Evolutionary conservation across 2,888 invertebrate genomes (phyloP).

Genomic region (Isotomurus palustris): DNA sequence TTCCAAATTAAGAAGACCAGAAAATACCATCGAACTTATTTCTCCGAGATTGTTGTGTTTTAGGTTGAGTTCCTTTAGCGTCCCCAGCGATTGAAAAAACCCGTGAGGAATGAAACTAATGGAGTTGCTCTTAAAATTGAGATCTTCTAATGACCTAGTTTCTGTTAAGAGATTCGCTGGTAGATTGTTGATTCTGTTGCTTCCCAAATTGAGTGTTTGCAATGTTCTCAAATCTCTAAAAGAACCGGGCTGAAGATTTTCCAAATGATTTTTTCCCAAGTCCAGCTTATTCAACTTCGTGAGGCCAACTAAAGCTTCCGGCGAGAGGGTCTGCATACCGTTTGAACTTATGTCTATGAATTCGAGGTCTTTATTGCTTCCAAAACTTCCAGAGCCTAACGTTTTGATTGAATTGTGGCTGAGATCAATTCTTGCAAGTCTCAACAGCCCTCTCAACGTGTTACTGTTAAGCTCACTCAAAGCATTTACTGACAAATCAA

Average conservation of each 20-base stretch:
- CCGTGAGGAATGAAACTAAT: constrained; percentile 38
- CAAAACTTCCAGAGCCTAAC: constrained; percentile 39
- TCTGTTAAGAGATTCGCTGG: constrained; percentile 38
- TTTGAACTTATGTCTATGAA: constrained; percentile 70
- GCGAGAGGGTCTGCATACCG: constrained; percentile 64
- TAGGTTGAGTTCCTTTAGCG: constrained; percentile 41
- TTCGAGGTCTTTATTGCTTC: constrained; percentile 38
- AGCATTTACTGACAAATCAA: constrained; percentile 73
- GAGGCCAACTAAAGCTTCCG: constrained; percentile 67
- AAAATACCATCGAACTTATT: constrained; percentile 32
- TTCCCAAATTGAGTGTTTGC: constrained; percentile 72
- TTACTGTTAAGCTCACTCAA: constrained; percentile 58
- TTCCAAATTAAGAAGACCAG: constrained; percentile 38
- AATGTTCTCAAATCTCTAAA: constrained; percentile 69
- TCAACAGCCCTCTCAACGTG: constrained; percentile 44
- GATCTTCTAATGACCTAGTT: constrained; percentile 36
- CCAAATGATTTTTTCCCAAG: constrained; percentile 69
- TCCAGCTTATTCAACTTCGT: constrained; percentile 69
- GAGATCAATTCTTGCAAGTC: constrained; percentile 45
- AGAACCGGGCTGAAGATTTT: constrained; percentile 67
- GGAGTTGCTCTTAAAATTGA: constrained; percentile 46
- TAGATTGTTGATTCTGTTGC: constrained; percentile 45
- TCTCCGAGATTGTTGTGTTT: constrained; percentile 40
- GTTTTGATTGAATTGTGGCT: constrained; percentile 45
- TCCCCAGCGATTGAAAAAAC: constrained; percentile 34